Evolutionary conservation across 2,797 vertebrate species (phyloP).

Genomic region (Pachyuromys duprasi): DNA sequence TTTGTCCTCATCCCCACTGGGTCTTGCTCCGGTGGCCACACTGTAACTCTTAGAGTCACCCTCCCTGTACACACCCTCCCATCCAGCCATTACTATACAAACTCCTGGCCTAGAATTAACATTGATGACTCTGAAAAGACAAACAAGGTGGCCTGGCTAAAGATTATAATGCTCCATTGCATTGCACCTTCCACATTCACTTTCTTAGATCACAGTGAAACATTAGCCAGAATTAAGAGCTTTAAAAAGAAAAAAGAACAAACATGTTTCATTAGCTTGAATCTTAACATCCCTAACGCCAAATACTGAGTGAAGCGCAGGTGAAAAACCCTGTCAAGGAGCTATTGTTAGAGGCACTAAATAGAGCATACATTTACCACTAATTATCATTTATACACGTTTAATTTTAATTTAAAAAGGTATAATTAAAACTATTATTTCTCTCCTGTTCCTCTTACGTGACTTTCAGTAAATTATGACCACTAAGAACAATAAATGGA

Average conservation of each 20-base stretch:
- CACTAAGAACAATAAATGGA: slow-evolving; percentile 31
- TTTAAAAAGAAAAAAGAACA: neutral
- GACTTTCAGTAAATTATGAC: slow-evolving; percentile 27
- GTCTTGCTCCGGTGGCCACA: neutral
- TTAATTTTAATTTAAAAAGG: slow-evolving; percentile 40
- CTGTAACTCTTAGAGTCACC: neutral
- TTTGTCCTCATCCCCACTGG: neutral
- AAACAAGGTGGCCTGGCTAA: neutral
- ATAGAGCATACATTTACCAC: neutral
- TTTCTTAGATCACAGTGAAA: slow-evolving; percentile 24
- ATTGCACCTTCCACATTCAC: slow-evolving; percentile 7
- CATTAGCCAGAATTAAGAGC: neutral
- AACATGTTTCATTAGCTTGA: neutral
- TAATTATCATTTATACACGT: slow-evolving; percentile 44
- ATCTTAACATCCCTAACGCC: neutral
- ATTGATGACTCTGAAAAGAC: neutral
- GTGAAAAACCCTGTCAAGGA: neutral
- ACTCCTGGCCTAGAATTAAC: neutral
- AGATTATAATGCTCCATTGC: neutral
- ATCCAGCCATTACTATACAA: neutral
- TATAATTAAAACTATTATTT: slow-evolving; percentile 19
- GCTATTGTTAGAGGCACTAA: neutral
- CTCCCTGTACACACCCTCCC: no score
- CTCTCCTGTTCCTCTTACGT: neutral
- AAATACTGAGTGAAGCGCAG: neutral